These are phyloP conservation scores for Brenthis ino DNA, from an alignment of 2,888 invertebrate species.

Conservation along the genomic window DNA sequence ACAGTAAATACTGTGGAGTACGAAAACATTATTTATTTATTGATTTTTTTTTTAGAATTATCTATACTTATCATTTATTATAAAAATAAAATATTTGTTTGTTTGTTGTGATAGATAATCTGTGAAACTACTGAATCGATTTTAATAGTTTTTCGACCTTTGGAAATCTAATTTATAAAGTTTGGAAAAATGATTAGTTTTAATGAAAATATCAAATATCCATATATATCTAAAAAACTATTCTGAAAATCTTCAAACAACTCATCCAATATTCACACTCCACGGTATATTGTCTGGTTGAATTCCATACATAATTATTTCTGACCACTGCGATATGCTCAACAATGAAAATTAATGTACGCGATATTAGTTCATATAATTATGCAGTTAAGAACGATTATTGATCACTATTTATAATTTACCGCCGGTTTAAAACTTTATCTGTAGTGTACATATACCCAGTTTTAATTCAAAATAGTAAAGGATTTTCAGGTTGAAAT, in stretches of 20 bases:
- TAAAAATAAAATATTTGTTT: too few species aligned
- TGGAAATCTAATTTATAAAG: too few species aligned
- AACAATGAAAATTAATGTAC: slow-evolving; percentile 62
- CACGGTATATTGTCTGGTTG: slow-evolving; percentile 59
- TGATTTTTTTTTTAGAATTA: too few species aligned
- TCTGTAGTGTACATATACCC: slow-evolving; percentile 2
- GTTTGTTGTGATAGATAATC: too few species aligned
- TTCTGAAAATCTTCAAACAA: not conserved
- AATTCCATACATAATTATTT: slow-evolving; percentile 78
- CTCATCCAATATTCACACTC: slow-evolving; percentile 34
- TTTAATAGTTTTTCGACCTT: too few species aligned
- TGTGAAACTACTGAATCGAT: too few species aligned
- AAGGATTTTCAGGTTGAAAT: slow-evolving; percentile 18
- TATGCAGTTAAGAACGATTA: slow-evolving; percentile 15
- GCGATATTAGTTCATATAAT: slow-evolving; percentile 54
- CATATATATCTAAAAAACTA: too few species aligned
- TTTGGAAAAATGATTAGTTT: too few species aligned
- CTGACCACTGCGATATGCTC: slow-evolving; percentile 67
- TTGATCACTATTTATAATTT: slow-evolving; percentile 17
- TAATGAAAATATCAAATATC: too few species aligned
- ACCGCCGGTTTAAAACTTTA: slow-evolving; percentile 19
- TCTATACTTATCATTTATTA: too few species aligned
- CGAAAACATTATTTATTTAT: not conserved
- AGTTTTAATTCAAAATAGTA: slow-evolving; percentile 17
- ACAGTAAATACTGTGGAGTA: not conserved